These are phyloP conservation scores for Danio choprae DNA, from an alignment of 2,797 vertebrate genomes.

Conservation along the genomic window DNA sequence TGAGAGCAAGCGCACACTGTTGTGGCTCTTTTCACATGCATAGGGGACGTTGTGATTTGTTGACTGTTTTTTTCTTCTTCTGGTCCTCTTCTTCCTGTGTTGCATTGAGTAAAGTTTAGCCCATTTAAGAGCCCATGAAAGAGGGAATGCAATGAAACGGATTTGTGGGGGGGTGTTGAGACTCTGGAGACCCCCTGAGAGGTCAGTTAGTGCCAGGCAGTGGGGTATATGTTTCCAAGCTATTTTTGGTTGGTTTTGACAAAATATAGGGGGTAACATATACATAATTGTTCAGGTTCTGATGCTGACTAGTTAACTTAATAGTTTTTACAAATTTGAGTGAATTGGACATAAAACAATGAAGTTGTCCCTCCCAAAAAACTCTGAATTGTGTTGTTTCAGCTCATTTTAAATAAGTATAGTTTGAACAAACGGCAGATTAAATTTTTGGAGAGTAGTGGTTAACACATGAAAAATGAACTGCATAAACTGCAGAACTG, in stretches of 20 bases:
- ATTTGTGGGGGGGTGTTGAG: background rate
- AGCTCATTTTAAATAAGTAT: no score
- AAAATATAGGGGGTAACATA: background rate
- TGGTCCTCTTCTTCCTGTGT: slow-evolving; percentile 57
- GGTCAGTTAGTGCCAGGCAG: slow-evolving; percentile 55
- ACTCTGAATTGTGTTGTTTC: no score
- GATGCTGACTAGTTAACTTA: no score
- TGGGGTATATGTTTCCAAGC: slow-evolving; percentile 40
- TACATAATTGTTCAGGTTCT: no score
- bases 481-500: background rate
- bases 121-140: no score
- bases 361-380: no score
- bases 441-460: no score
- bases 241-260: slow-evolving; percentile 15
- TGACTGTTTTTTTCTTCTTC: slow-evolving; percentile 52
- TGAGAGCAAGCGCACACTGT: slow-evolving; percentile 44
- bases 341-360: no score
- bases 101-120: slow-evolving; percentile 46
- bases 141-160: slow-evolving; percentile 43
- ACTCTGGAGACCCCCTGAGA: slow-evolving; percentile 24
- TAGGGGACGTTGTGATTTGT: slow-evolving; percentile 54
- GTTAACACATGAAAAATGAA: no score
- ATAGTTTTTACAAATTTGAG: no score
- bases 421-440: no score
- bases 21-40: slow-evolving; percentile 47